Base-by-base conservation (phyloP, 2,888 invertebrate genomes). In the Myopa tessellatipennis region DNA sequence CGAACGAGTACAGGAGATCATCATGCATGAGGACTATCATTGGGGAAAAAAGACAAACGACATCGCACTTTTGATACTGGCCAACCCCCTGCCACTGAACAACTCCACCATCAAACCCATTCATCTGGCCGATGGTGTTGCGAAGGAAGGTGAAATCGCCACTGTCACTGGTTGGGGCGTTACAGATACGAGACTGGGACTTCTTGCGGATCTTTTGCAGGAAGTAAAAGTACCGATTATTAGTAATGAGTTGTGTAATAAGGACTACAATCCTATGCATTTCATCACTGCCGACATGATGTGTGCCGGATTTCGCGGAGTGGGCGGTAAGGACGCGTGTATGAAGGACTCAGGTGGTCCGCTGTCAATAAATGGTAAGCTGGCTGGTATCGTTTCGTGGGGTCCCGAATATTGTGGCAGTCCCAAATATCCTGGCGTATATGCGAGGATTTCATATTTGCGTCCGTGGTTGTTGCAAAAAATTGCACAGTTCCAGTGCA, bases 1-100 rank as follows among this genome's bases (percentile, higher is more conserved):
- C 0, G 89, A 91, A 4, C 87, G 89, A 50, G 90, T 92, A 0
- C 88, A 88, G 0, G 88, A 89, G 55, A 82, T 91, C 4, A 78
- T 89, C 1, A 87, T 87, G 80, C 92, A 93, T 81, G 90, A 91
- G 50, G 82, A 87, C 0, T 93, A 91, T 82, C 85, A 87, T 63
- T 73, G 79, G 16, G 5, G 4, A 0, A 69, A 6, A 2, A 90
- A 90, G 87, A 91, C 92, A 78, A 90, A 90, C 79, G 93, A 93
- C 76, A 86, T 93, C 16, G 92, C 92, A 0, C 80, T 61, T 34
- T 5, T 61, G 7, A 26, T 85, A n/a, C 72, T 87, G 1, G 77
- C 77, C 3, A 80, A 81, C 0, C 80, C 83, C 0, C 71, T 87
- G 36, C 81, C 83, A 0, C 10, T 88, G 10, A 80, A 80, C 8